Evolutionary conservation across 2,888 invertebrate genomes (phyloP).

Genomic region (Polymixis lichenea): DNA sequence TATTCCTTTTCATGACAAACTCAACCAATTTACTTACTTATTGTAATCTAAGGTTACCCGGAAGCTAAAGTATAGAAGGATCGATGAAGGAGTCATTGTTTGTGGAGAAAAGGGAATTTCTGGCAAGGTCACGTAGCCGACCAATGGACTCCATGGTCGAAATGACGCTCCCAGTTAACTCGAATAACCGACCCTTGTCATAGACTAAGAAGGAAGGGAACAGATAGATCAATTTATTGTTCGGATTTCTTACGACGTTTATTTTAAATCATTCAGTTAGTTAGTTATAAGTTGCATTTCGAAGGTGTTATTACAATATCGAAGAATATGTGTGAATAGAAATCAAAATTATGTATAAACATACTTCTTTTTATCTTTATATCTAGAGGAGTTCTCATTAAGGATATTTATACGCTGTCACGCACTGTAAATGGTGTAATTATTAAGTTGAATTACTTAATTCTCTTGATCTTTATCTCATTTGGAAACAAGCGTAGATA

Average conservation of each 20-base stretch:
- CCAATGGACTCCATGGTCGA: slow-evolving; percentile 78
- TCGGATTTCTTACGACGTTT: background rate
- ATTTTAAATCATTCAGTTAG: background rate
- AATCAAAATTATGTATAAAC: background rate
- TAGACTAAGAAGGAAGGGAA: slow-evolving; percentile 64
- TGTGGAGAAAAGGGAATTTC: slow-evolving; percentile 62
- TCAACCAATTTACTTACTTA: background rate
- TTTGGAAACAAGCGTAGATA: background rate
- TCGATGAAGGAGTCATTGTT: slow-evolving; percentile 50
- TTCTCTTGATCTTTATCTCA: background rate
- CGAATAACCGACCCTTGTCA: slow-evolving; percentile 71
- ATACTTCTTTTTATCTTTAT: too few species aligned
- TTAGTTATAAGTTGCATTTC: background rate
- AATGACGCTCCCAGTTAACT: slow-evolving; percentile 77
- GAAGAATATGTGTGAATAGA: background rate
- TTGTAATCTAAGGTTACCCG: slow-evolving; percentile 2
- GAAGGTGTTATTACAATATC: too few species aligned
- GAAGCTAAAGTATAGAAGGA: slow-evolving; percentile 6
- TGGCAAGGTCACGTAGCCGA: slow-evolving; percentile 82
- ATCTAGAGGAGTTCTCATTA: background rate
- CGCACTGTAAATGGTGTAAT: background rate
- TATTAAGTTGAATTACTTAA: background rate
- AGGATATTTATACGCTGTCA: background rate
- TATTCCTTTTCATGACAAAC: background rate
- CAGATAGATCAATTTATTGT: slow-evolving; percentile 12